These are phyloP conservation scores for Peribatodes rhomboidaria DNA, from an alignment of 2,888 invertebrate genomes.

Conservation along the genomic window DNA sequence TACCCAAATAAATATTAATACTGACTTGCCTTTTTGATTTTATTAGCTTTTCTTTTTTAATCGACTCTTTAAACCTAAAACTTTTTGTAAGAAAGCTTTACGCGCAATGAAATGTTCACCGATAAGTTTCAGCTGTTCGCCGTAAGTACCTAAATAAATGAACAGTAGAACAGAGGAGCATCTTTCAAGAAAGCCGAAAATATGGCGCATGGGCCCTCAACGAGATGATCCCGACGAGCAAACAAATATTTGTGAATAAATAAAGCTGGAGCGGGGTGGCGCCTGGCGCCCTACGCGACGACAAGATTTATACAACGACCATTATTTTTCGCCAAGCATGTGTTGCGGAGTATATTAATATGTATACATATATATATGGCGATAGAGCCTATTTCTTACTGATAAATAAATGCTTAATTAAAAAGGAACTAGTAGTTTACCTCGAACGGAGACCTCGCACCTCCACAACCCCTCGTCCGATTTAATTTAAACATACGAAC, in stretches of 20 bases:
- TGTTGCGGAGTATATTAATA: constrained; percentile 37
- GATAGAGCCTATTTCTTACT: background rate
- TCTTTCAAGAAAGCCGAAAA: constrained; percentile 42
- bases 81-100: too few species aligned
- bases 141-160: constrained; percentile 28
- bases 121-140: background rate
- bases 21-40: too few species aligned
- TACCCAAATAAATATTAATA: too few species aligned
- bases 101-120: background rate
- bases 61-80: background rate
- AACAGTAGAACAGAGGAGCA: constrained; percentile 24
- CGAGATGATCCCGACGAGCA: constrained; percentile 57
- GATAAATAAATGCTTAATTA: background rate
- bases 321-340: constrained; percentile 63
- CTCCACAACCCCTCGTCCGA: too few species aligned
- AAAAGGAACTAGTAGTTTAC: too few species aligned
- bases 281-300: constrained; percentile 41
- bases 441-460: too few species aligned
- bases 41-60: background rate
- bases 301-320: constrained; percentile 61
- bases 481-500: too few species aligned
- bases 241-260: constrained; percentile 74
- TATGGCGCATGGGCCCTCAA: constrained; percentile 42
- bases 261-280: constrained; percentile 59
- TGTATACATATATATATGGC: too few species aligned